phyloP scores from a whole-genome alignment of 2,113 vertebrate species.

The Halichoeres trimaculatus region DNA sequence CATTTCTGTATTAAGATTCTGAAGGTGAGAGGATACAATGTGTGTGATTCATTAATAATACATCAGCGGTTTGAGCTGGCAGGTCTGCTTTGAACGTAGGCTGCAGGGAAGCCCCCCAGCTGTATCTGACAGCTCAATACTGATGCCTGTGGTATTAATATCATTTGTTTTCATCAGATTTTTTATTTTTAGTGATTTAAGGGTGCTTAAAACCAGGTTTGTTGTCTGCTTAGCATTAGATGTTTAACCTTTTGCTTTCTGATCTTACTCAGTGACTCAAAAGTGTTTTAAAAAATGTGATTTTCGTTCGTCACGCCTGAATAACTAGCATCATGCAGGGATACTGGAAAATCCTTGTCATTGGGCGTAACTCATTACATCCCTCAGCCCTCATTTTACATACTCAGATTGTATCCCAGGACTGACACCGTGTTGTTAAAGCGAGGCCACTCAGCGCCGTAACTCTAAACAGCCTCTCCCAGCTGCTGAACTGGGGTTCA shows the following conservation, averaged over 20 bases:
- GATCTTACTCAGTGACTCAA: background rate
- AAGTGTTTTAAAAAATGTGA: slow-evolving; percentile 21
- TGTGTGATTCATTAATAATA: slow-evolving; percentile 63
- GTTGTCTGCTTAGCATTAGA: too few relatives aligned
- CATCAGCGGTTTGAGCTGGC: slow-evolving; percentile 34
- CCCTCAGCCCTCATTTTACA: slow-evolving; percentile 29
- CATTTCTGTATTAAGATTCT: slow-evolving; percentile 40
- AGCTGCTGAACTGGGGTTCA: slow-evolving; percentile 76
- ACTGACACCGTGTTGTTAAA: slow-evolving; percentile 54
- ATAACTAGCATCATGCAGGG: slow-evolving; percentile 46
- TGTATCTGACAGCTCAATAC: slow-evolving; percentile 1
- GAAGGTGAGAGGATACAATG: slow-evolving; percentile 41
- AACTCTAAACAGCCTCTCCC: slow-evolving; percentile 76
- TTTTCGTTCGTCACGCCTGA: slow-evolving; percentile 41
- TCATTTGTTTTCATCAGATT: background rate
- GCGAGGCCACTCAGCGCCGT: slow-evolving; percentile 46
- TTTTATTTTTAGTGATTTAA: too few relatives aligned
- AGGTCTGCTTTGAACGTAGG: slow-evolving; percentile 43
- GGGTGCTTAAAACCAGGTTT: too few relatives aligned
- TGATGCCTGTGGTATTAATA: background rate
- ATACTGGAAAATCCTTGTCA: slow-evolving; percentile 71
- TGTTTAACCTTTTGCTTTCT: too few relatives aligned
- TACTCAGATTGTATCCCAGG: slow-evolving; percentile 40
- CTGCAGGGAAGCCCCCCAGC: slow-evolving; percentile 42
- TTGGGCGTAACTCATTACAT: slow-evolving; percentile 73